phyloP scores from a whole-genome alignment of 2,888 invertebrate species.

The Oligia latruncula region DNA sequence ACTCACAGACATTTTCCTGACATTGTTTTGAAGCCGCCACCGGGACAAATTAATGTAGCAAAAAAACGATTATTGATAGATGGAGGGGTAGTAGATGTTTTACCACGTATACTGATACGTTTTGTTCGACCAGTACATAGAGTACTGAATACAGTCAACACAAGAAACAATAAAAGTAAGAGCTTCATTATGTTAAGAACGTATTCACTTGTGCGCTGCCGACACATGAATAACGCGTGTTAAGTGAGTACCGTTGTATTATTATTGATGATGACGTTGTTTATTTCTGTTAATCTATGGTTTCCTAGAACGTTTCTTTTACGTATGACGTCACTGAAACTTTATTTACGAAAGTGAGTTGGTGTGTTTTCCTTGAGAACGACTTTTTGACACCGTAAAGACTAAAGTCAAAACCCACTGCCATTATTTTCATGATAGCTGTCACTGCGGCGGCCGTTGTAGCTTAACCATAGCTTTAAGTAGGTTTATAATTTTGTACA shows the following conservation, averaged over 20 bases:
- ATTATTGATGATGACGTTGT: background rate
- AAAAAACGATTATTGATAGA: constrained; percentile 17
- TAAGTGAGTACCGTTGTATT: background rate
- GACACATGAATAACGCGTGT: background rate
- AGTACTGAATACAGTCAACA: constrained; percentile 18
- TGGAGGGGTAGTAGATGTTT: rapidly evolving
- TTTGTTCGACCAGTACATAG: background rate
- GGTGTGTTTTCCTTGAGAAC: no score
- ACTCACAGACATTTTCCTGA: constrained; percentile 38
- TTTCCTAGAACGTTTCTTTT: background rate
- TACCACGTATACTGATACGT: background rate
- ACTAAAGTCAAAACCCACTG: no score
- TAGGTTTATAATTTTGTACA: no score
- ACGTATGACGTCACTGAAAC: no score
- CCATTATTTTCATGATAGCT: no score
- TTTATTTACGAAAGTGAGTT: no score
- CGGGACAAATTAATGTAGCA: constrained; percentile 4
- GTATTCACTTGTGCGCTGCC: background rate
- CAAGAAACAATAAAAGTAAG: background rate
- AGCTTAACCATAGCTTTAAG: no score
- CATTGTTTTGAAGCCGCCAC: constrained; percentile 5
- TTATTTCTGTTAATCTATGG: background rate
- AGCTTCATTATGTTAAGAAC: constrained; percentile 14
- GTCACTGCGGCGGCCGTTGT: no score
- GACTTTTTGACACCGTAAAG: no score